Percentiles rank a stretch among this genome's conserved stretches.
phyloP scores from a whole-genome alignment of 2,113 vertebrate genomes.

The Nyctibius bracteatus region DNA sequence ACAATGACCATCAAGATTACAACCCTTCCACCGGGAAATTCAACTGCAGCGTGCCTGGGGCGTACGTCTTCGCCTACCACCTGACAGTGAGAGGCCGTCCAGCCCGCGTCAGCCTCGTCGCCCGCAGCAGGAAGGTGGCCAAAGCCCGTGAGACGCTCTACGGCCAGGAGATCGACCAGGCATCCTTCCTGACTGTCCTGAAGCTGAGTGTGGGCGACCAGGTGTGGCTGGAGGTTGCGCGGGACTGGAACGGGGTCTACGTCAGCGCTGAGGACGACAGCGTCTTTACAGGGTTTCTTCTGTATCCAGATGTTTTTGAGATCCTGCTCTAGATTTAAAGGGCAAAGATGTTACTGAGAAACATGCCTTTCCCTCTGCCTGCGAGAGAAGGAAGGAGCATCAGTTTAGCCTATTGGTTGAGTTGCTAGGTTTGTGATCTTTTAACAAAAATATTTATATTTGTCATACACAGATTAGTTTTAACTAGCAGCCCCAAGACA shows the following conservation, averaged over 20 bases:
- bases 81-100: slow-evolving; percentile 91
- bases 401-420: background rate
- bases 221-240: slow-evolving; percentile 91
- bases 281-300: slow-evolving; percentile 91
- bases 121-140: slow-evolving; percentile 80
- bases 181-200: slow-evolving; percentile 86
- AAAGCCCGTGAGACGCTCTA: slow-evolving; percentile 89
- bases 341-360: background rate
- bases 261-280: slow-evolving; percentile 92
- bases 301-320: slow-evolving; percentile 79
- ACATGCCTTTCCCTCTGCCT: background rate
- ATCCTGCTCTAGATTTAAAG: background rate
- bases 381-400: background rate
- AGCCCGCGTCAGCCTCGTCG: slow-evolving; percentile 83
- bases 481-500: background rate
- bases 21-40: slow-evolving; percentile 84
- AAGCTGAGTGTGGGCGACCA: slow-evolving; percentile 83
- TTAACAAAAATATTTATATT: background rate
- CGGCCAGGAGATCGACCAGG: slow-evolving; percentile 93
- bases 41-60: slow-evolving; percentile 85
- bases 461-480: background rate
- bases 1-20: slow-evolving; percentile 86
- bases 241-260: slow-evolving; percentile 93
- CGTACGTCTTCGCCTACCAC: slow-evolving; percentile 92
- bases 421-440: background rate